Evolutionary conservation across 1,140 invertebrate genomes (phyloP), one percentile per base, ranked within the genome.

Genomic region (Drosophila littoralis): DNA sequence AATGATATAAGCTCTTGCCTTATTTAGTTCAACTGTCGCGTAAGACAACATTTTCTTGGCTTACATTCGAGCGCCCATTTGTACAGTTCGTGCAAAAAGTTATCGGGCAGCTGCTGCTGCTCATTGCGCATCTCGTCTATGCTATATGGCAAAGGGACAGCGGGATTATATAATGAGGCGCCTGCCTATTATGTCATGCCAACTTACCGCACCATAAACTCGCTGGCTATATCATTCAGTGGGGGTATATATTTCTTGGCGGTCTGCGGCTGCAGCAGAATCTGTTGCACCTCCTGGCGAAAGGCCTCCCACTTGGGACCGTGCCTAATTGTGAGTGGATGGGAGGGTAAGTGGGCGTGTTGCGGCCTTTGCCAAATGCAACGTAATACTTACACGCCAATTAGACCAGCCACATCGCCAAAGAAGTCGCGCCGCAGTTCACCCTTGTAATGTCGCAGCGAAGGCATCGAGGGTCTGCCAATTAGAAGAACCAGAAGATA

Each of bases 41-140:
- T 7, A 6, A 28, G 8, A 13, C 45, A 46, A 12, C 46, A 28
- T 50, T 61, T 45, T 65, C 52, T 52, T 66, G 48, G 82, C 95
- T 95, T 93, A 97, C 97, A 97, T 94, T 98, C 97, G 35, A 98
- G 93, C 1, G 97, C 96, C 96, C 97, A 97, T 94, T 97, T 97
- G 90, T 97, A 97, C 42, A 97, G 94, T 93, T 97, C 96, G 66
- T 95, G 96, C 46, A 97, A 93, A 93, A 97, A 97, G 91, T 97
- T 94, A 13, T 94, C 94, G 12, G 96, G 96, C 71, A 97, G 92
- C 84, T 97, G 95, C 38, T 94, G 91, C 51, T 95, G 94, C 50
- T 94, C 90, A 89, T 96, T 93, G 63, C 95, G 93, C 90, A 96
- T 95, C 71, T 93, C 92, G 68, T 95, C 94, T 83, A 97, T 95